phyloP scores from a whole-genome alignment of 2,888 invertebrate species.

The Glyphotaelius pellucidus region DNA sequence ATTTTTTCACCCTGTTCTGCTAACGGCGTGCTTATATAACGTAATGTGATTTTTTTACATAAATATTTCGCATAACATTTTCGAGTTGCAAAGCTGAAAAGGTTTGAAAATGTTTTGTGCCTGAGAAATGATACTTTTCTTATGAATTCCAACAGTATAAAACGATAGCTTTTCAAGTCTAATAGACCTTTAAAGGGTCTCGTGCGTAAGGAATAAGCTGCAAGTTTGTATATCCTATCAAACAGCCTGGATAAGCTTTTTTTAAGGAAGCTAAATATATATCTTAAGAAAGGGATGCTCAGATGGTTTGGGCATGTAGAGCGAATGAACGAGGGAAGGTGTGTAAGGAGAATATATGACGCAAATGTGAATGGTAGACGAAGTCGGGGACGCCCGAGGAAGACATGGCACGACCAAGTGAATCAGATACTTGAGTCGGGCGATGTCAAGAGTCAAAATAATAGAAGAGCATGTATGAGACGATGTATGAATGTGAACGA shows the following conservation, averaged over 20 bases:
- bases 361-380: too few relatives aligned
- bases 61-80: neutral
- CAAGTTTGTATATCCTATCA: neutral
- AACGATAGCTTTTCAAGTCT: neutral
- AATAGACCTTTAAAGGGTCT: neutral
- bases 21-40: neutral
- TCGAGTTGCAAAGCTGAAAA: neutral
- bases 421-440: too few relatives aligned
- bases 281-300: too few relatives aligned
- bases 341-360: too few relatives aligned
- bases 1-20: neutral
- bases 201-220: neutral
- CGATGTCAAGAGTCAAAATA: too few relatives aligned
- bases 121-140: neutral
- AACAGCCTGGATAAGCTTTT: neutral
- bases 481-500: too few relatives aligned
- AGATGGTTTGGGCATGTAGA: too few relatives aligned
- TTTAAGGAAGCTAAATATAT: neutral
- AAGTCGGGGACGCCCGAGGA: too few relatives aligned
- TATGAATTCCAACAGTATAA: neutral
- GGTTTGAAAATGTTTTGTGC: neutral
- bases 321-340: too few relatives aligned
- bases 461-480: too few relatives aligned
- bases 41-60: neutral
- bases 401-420: too few relatives aligned